phyloP scores from a whole-genome alignment of 2,888 invertebrate species.

The Argyresthia goedartella region DNA sequence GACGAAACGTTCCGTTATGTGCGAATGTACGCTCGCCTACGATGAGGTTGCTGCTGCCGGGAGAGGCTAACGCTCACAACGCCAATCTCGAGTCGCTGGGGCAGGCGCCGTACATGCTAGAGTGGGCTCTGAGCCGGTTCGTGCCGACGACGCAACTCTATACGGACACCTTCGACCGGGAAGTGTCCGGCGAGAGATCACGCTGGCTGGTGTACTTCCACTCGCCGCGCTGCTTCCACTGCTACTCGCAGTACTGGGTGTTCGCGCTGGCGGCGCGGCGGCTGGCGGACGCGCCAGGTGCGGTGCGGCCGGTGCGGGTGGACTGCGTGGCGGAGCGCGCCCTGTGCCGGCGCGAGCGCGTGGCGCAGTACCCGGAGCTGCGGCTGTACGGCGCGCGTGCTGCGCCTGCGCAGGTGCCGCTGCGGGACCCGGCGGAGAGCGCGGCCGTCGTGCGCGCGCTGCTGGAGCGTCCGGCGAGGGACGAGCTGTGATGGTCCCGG shows the following conservation, averaged over 20 bases:
- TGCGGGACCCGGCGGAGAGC: constrained; percentile 28
- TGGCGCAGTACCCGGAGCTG: constrained; percentile 49
- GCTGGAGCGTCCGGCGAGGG: too few relatives aligned
- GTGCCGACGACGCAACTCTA: too few relatives aligned
- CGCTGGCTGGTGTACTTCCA: constrained; percentile 62
- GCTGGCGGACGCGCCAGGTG: constrained; percentile 39
- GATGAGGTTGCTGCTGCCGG: too few relatives aligned
- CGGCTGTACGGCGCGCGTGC: too few relatives aligned
- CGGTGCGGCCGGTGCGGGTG: constrained; percentile 50
- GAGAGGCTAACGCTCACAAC: too few relatives aligned
- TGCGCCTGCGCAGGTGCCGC: constrained; percentile 18
- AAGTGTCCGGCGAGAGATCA: not conserved
- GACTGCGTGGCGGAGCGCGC: constrained; percentile 50
- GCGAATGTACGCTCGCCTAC: constrained; percentile 43
- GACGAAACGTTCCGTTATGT: constrained; percentile 28
- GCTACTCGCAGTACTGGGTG: constrained; percentile 53
- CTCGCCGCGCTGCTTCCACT: constrained; percentile 50
- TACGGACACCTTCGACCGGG: too few relatives aligned
- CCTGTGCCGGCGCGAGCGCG: constrained; percentile 50
- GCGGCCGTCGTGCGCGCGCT: constrained; percentile 34
- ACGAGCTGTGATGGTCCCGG: not conserved
- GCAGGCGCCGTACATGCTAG: not conserved
- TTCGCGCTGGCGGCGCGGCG: constrained; percentile 53
- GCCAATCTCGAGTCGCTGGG: not conserved
- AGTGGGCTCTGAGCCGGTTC: not conserved